Evolutionary conservation across 23 tunicate species (phyloP).

Genomic region (Botrylloides violaceus): DNA sequence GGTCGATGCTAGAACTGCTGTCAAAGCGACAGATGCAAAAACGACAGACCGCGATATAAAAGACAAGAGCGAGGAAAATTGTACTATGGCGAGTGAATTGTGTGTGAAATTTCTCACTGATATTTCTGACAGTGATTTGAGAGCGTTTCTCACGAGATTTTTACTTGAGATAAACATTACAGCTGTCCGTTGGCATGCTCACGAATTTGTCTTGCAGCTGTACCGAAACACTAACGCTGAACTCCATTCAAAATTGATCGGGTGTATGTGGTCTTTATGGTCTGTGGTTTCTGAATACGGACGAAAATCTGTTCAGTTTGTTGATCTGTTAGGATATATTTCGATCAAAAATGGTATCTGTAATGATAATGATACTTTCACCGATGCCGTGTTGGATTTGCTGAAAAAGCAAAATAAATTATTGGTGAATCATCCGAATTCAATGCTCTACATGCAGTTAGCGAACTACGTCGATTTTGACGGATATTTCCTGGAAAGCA

Average conservation of each 20-base stretch:
- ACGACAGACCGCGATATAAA: background rate
- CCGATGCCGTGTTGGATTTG: conserved; percentile 45
- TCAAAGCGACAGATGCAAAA: background rate
- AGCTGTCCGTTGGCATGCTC: conserved; percentile 75
- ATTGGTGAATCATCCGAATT: conserved; percentile 70
- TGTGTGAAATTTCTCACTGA: conserved; percentile 32
- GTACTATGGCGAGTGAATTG: conserved; percentile 42
- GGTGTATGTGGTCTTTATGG: conserved; percentile 70
- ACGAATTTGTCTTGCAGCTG: conserved; percentile 43
- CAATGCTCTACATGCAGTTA: conserved; percentile 73
- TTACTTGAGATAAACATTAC: conserved; percentile 73
- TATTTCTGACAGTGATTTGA: conserved; percentile 33
- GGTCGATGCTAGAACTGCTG: background rate
- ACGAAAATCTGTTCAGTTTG: conserved; percentile 71
- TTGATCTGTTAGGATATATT: conserved; percentile 80
- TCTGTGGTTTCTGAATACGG: conserved; percentile 55
- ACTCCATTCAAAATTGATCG: conserved; percentile 34
- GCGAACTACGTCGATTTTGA: conserved; percentile 83
- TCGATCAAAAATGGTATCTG: conserved; percentile 45
- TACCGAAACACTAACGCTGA: conserved; percentile 47
- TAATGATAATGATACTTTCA: conserved; percentile 29
- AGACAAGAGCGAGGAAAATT: background rate
- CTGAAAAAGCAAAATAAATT: conserved; percentile 45
- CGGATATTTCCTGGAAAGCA: conserved; percentile 85
- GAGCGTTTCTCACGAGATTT: conserved; percentile 57